These are phyloP conservation scores for Nycticebus coucang DNA, from an alignment of 2,113 vertebrate species.

Conservation along the genomic window DNA sequence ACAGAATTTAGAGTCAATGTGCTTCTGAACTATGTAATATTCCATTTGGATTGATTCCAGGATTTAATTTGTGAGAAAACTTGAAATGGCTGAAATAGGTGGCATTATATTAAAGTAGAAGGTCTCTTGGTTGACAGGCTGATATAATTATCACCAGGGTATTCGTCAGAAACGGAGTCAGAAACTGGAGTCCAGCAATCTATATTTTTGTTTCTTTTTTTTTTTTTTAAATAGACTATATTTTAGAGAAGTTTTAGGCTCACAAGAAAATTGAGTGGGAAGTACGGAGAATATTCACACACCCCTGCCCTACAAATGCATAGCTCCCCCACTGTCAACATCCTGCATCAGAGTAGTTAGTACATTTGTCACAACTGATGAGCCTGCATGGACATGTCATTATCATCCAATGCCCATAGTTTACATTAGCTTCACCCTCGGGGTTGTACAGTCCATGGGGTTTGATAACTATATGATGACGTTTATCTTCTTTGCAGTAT, in stretches of 20 bases:
- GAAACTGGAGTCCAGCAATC: neutral
- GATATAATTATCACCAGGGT: neutral
- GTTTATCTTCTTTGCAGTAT: neutral
- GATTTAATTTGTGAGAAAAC: neutral
- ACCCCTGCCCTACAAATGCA: neutral
- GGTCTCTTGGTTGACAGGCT: neutral
- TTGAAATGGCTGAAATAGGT: neutral
- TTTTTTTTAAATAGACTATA: neutral
- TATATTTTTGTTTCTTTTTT: neutral
- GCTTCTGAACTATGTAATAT: neutral
- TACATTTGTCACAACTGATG: neutral
- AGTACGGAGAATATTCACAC: neutral
- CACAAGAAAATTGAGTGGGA: neutral
- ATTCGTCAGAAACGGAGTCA: neutral
- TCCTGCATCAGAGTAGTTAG: neutral
- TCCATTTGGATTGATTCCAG: neutral
- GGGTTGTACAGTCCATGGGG: neutral
- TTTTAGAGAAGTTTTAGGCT: neutral
- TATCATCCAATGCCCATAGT: neutral
- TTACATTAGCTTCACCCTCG: neutral
- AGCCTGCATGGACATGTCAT: neutral
- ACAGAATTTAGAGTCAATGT: neutral
- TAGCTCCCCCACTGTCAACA: no score
- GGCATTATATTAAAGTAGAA: neutral
- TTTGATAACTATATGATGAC: neutral